Evolutionary conservation across 2,797 vertebrate species (phyloP).

Genomic region (Hydrocynus forskahlii): DNA sequence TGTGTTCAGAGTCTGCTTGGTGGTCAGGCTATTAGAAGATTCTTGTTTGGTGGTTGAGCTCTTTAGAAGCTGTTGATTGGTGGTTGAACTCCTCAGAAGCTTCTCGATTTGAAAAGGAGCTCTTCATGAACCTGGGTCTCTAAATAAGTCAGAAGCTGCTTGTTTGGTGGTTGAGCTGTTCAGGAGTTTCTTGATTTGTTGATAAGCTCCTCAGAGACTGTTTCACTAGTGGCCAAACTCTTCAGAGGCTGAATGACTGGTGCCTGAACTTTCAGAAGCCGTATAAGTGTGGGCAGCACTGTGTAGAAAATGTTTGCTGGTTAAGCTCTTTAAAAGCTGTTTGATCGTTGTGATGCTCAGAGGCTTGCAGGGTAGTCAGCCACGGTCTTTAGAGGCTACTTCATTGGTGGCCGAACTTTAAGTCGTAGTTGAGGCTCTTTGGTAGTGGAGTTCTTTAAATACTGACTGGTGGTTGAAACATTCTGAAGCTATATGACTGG

Average conservation of each 20-base stretch:
- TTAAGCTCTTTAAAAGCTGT: conserved; percentile 12
- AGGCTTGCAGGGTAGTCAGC: no score
- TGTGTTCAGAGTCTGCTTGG: conserved; percentile 32
- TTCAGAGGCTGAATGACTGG: conserved; percentile 28
- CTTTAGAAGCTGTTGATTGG: conserved; percentile 22
- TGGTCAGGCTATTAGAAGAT: conserved; percentile 13
- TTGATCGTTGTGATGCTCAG: neutral
- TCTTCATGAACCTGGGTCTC: no score
- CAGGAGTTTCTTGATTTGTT: neutral
- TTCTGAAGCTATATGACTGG: conserved; percentile 24
- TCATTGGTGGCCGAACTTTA: neutral
- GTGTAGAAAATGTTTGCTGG: conserved; percentile 17
- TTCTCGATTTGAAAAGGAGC: no score
- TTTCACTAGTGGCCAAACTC: neutral
- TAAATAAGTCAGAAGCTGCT: neutral
- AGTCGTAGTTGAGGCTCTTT: no score
- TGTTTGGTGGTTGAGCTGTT: conserved; percentile 17
- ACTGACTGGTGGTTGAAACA: neutral
- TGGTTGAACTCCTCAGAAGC: conserved; percentile 13
- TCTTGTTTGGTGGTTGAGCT: neutral
- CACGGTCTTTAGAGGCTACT: neutral
- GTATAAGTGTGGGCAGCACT: neutral
- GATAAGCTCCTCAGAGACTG: conserved; percentile 10
- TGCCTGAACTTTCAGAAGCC: conserved; percentile 14
- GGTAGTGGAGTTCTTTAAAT: no score